phyloP scores from a whole-genome alignment of 2,797 vertebrate genomes.

The Iguana delicatissima region DNA sequence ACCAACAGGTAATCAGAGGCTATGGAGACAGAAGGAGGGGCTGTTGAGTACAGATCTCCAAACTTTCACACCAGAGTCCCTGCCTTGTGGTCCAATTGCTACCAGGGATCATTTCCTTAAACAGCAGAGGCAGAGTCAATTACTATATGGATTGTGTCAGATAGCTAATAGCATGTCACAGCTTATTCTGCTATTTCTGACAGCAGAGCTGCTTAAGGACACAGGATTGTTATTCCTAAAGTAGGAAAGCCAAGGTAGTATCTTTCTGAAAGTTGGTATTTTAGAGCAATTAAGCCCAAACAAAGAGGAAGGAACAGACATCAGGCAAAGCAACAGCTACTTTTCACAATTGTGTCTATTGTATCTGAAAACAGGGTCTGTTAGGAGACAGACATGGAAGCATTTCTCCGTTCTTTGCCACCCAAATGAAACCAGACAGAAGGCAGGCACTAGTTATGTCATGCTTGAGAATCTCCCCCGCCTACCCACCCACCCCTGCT shows the following conservation, averaged over 20 bases:
- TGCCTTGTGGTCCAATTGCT: neutral
- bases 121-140: neutral
- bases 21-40: neutral
- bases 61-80: neutral
- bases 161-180: neutral
- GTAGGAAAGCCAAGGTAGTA: neutral
- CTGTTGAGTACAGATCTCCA: neutral
- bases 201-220: neutral
- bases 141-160: neutral
- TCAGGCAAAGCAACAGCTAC: neutral
- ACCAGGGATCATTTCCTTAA: neutral
- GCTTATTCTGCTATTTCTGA: neutral
- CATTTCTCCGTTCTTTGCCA: conserved; percentile 18
- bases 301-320: neutral
- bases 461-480: conserved; percentile 11
- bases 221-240: conserved; percentile 7
- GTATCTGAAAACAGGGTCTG: conserved; percentile 4
- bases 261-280: conserved; percentile 13
- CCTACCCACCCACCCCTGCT: conserved; percentile 50
- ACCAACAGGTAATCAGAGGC: neutral
- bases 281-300: neutral
- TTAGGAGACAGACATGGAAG: conserved; percentile 14
- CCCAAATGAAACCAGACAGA: conserved; percentile 36
- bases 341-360: conserved; percentile 21
- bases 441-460: conserved; percentile 52